phyloP scores from a whole-genome alignment of 2,113 vertebrate genomes.

The Brachyhypopomus gauderio region DNA sequence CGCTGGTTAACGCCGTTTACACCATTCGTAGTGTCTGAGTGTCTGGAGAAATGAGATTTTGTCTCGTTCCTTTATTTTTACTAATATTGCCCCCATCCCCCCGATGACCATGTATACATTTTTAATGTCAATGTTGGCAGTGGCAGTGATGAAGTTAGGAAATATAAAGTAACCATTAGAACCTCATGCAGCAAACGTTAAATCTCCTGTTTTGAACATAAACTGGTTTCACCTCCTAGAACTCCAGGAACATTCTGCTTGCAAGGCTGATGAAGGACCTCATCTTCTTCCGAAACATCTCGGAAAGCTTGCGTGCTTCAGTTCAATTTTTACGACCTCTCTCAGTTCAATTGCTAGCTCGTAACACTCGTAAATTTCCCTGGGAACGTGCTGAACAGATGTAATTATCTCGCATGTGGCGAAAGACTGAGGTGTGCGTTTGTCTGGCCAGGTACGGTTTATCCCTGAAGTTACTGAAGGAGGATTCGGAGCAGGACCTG shows the following conservation, averaged over 20 bases:
- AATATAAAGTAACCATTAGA: neutral
- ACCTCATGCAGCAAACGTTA: too few species aligned
- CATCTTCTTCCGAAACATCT: too few species aligned
- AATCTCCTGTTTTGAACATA: too few species aligned
- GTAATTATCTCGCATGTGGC: neutral
- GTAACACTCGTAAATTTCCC: constrained; percentile 5
- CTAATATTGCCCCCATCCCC: neutral
- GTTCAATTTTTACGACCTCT: neutral
- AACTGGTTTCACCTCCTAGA: too few species aligned
- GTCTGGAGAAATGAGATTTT: constrained; percentile 14
- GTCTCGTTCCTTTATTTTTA: constrained; percentile 2
- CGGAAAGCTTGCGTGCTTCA: too few species aligned
- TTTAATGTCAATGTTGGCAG: too few species aligned
- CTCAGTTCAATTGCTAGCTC: neutral
- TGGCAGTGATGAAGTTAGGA: too few species aligned
- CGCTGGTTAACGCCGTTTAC: neutral
- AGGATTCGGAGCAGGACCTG: constrained; percentile 72
- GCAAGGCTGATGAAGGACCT: too few species aligned
- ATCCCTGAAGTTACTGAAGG: constrained; percentile 77
- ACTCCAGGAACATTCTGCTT: too few species aligned
- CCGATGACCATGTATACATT: too few species aligned
- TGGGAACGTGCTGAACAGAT: neutral
- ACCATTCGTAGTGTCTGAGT: neutral
- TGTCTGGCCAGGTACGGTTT: constrained; percentile 81
- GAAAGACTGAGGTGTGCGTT: neutral